A percentile compares a stretch with the other conserved stretches of the same genome.
These are phyloP conservation scores for human DNA, from an alignment of 2,113 vertebrate genomes.

Conservation along the genomic window GRCh38 chr9:111911001-111911500, in stretches of 20 bases:
- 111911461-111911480: constrained; percentile 10
- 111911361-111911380: neutral
- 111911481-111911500: neutral
- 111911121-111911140: neutral
- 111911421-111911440: neutral
- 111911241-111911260: neutral
- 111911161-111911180: neutral
- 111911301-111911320: neutral
- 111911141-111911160: neutral
- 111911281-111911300: neutral
- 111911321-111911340: neutral
- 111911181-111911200: neutral
- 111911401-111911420: neutral
- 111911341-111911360: neutral
- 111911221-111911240: neutral
- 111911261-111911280: neutral
- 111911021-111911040: too few species aligned
- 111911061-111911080: neutral
- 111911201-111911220: neutral
- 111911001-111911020: too few species aligned
- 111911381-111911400: neutral
- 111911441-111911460: neutral
- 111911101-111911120: neutral
- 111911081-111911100: neutral
- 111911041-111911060: neutral